Conservation (phyloP, 2,797 vertebrate genomes). For the Rhadinocentrus ornatus region DNA sequence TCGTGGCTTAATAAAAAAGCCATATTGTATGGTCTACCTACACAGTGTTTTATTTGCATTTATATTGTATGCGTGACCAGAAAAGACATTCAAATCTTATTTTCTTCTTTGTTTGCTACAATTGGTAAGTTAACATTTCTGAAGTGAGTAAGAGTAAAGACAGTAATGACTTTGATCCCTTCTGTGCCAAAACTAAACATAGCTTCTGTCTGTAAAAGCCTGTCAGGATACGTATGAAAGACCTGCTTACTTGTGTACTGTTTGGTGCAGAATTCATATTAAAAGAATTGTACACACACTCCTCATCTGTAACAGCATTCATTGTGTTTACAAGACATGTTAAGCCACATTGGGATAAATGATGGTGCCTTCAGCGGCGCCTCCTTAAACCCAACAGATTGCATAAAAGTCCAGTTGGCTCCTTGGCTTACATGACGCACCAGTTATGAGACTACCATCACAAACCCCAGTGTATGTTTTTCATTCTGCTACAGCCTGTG, state of each 20-base stretch:
- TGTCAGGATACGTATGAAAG: not conserved
- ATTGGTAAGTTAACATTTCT: not conserved
- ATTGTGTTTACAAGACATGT: slow-evolving; percentile 28
- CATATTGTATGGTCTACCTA: too few relatives aligned
- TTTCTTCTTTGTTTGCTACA: too few relatives aligned
- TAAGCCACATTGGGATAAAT: slow-evolving; percentile 7
- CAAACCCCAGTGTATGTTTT: slow-evolving; percentile 47
- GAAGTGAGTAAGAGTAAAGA: not conserved
- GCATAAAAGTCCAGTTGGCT: slow-evolving; percentile 47
- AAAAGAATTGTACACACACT: not conserved
- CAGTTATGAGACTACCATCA: slow-evolving; percentile 6
- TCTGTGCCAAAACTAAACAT: not conserved
- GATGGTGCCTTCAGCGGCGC: slow-evolving; percentile 28
- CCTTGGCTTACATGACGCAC: slow-evolving; percentile 22
- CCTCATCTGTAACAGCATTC: slow-evolving; percentile 6
- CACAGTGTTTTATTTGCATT: too few relatives aligned
- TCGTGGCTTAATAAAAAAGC: too few relatives aligned
- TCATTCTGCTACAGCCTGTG: slow-evolving; percentile 49
- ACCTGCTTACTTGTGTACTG: not conserved
- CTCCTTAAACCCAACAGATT: slow-evolving; percentile 56
- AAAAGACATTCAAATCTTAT: too few relatives aligned
- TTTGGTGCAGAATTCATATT: not conserved
- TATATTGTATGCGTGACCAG: too few relatives aligned
- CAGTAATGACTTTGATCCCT: not conserved
- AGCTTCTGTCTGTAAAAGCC: not conserved